These are phyloP conservation scores for Bhutanitis thaidina DNA, from an alignment of 2,888 invertebrate species.

Conservation along the genomic window DNA sequence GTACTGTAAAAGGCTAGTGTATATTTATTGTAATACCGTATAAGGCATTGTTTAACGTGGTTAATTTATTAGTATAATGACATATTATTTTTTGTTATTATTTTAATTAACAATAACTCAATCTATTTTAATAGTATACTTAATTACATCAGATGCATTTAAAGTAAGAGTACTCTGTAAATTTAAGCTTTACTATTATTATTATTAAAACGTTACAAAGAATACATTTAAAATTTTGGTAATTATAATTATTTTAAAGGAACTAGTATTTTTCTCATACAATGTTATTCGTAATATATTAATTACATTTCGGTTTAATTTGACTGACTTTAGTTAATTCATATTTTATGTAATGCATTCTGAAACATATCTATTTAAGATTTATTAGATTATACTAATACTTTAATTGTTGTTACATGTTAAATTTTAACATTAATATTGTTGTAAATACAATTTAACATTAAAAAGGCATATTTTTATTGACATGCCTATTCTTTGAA, in stretches of 20 bases:
- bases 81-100: constrained; percentile 5
- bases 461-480: constrained; percentile 33
- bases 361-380: constrained; percentile 74
- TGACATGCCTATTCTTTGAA: constrained; percentile 27
- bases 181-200: too few relatives aligned
- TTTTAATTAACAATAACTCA: neutral
- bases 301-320: neutral
- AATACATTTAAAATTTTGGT: too few relatives aligned
- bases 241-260: too few relatives aligned
- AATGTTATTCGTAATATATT: too few relatives aligned
- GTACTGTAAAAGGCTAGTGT: constrained; percentile 29
- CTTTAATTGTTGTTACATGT: constrained; percentile 49
- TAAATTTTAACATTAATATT: constrained; percentile 47
- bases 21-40: constrained; percentile 19
- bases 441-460: constrained; percentile 49
- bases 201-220: too few relatives aligned
- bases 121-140: too few relatives aligned
- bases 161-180: too few relatives aligned
- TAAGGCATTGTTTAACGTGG: neutral
- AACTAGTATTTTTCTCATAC: too few relatives aligned
- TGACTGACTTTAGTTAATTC: neutral
- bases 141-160: too few relatives aligned
- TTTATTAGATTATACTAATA: constrained; percentile 49
- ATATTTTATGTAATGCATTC: constrained; percentile 34
- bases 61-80: constrained; percentile 22